Conservation (phyloP, 1,140 invertebrate genomes). For the Cherax quadricarinatus region DNA sequence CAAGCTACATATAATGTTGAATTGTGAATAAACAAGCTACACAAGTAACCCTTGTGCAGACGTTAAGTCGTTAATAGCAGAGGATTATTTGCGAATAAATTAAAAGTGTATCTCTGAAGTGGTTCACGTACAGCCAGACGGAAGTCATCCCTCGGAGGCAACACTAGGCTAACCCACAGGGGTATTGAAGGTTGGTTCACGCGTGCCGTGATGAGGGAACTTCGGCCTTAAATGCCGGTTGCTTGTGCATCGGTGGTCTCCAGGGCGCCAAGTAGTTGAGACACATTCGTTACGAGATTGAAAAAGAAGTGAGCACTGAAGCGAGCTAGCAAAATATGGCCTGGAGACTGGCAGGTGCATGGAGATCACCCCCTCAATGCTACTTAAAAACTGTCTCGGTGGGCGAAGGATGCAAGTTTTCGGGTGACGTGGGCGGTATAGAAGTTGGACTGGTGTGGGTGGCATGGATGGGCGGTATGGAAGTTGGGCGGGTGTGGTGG, state of each 20-base stretch:
- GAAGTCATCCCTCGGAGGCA: background rate
- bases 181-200: background rate
- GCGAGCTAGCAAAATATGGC: no score
- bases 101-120: background rate
- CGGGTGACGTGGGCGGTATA: no score
- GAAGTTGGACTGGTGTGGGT: no score
- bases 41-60: no score
- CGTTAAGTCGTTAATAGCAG: no score
- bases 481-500: background rate
- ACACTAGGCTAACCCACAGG: background rate
- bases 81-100: no score
- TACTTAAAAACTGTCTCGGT: background rate
- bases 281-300: slow-evolving; percentile 1
- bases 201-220: no score
- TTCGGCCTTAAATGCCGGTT: background rate
- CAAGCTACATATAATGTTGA: background rate
- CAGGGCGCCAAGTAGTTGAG: background rate
- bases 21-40: background rate
- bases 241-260: background rate
- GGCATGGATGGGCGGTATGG: background rate
- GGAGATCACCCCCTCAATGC: background rate
- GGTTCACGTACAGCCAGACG: background rate
- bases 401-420: no score
- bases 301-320: background rate
- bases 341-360: background rate